A percentile compares a stretch with the other conserved stretches of the same genome.
These are phyloP conservation scores for Vanessa cardui DNA, from an alignment of 2,888 invertebrate species.

Conservation along the genomic window DNA sequence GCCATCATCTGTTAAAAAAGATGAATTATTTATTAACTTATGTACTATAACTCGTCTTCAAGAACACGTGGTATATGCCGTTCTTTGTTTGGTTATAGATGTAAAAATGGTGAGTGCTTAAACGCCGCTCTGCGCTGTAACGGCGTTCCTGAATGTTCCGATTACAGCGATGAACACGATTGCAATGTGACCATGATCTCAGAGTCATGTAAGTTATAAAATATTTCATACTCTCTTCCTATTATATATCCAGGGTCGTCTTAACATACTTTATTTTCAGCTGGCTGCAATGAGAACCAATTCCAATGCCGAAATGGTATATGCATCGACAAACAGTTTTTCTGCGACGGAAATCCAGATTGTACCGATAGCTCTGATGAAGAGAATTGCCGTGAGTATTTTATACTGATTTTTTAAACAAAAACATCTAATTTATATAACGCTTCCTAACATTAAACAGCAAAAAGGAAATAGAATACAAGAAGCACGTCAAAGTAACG, in stretches of 20 bases:
- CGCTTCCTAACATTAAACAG: conserved; percentile 10
- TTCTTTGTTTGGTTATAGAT: conserved; percentile 58
- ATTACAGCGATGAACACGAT: conserved; percentile 80
- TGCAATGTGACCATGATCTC: conserved; percentile 71
- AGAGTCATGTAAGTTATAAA: conserved; percentile 48
- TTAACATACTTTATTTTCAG: conserved; percentile 43
- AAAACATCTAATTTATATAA: neutral
- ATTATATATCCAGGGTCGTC: neutral
- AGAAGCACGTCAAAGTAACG: conserved; percentile 10
- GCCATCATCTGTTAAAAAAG: too few species aligned
- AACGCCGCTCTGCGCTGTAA: conserved; percentile 79
- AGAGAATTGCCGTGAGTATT: conserved; percentile 75
- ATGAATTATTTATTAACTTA: neutral
- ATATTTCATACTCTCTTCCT: neutral
- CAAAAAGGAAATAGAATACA: conserved; percentile 11
- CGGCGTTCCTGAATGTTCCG: conserved; percentile 80
- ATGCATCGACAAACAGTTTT: conserved; percentile 83
- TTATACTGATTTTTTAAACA: neutral
- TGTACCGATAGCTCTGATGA: conserved; percentile 86
- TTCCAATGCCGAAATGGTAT: conserved; percentile 74
- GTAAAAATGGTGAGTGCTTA: conserved; percentile 76
- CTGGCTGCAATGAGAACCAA: conserved; percentile 52
- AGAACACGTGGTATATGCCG: conserved; percentile 12
- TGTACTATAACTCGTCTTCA: neutral
- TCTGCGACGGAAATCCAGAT: conserved; percentile 84